Evolutionary conservation across 2,888 invertebrate genomes (phyloP).

Genomic region (Pristionchus japonicus): DNA sequence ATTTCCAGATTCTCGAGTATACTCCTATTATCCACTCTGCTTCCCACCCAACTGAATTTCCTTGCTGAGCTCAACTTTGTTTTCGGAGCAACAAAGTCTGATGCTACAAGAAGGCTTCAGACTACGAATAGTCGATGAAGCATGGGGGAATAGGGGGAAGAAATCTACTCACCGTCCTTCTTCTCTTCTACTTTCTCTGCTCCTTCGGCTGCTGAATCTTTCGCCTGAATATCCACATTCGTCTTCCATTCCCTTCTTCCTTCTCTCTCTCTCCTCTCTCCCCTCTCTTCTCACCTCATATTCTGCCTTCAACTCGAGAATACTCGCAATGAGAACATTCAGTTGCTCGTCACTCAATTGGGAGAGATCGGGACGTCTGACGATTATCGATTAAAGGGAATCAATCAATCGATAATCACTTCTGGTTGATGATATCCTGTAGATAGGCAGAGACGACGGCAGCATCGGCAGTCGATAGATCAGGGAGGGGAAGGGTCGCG

Average conservation of each 20-base stretch:
- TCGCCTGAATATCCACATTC: slow-evolving; percentile 17
- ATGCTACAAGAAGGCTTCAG: neutral
- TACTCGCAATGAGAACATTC: slow-evolving; percentile 48
- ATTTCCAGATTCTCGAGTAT: neutral
- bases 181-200: slow-evolving; percentile 17
- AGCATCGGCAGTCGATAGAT: slow-evolving; percentile 34
- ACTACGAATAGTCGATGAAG: neutral
- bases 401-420: neutral
- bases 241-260: neutral
- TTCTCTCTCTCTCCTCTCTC: neutral
- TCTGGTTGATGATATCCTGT: slow-evolving; percentile 39
- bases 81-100: neutral
- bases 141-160: neutral
- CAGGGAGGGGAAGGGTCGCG: slow-evolving; percentile 26
- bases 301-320: slow-evolving; percentile 43
- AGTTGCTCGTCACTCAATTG: slow-evolving; percentile 49
- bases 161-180: slow-evolving; percentile 9
- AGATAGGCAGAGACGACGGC: slow-evolving; percentile 28
- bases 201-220: neutral
- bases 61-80: neutral
- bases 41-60: neutral
- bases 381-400: neutral
- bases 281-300: slow-evolving; percentile 22
- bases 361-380: slow-evolving; percentile 45
- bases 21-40: neutral